Evolutionary conservation across 1,140 invertebrate genomes (phyloP).

Genomic region (Polyergus mexicanus): DNA sequence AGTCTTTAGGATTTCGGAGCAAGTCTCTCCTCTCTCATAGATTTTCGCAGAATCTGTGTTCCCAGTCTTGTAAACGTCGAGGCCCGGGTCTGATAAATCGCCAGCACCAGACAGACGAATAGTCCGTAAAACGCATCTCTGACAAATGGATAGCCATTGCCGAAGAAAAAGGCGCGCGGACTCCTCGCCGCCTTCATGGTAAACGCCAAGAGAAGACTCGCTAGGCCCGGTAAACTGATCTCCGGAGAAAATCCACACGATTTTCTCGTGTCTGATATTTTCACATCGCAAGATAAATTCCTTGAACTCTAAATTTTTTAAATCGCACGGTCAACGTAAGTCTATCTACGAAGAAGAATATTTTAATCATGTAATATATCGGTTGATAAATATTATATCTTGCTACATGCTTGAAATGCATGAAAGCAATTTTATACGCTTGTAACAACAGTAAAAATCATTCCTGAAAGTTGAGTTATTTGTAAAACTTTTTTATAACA

Average conservation of each 20-base stretch:
- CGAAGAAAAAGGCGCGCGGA: constrained; percentile 50
- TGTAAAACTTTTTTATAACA: constrained; percentile 34
- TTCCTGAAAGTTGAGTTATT: constrained; percentile 22
- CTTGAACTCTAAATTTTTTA: not conserved
- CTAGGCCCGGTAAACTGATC: constrained; percentile 45
- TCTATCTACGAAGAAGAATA: not conserved
- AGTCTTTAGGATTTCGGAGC: constrained; percentile 20
- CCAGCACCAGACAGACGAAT: constrained; percentile 54
- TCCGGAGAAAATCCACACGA: constrained; percentile 26
- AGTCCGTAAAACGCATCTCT: constrained; percentile 61
- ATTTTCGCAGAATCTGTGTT: constrained; percentile 57
- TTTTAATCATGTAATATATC: constrained; percentile 7
- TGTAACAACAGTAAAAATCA: constrained; percentile 3
- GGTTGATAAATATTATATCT: not conserved
- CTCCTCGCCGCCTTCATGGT: constrained; percentile 39
- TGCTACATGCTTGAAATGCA: constrained; percentile 8
- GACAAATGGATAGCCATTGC: constrained; percentile 62
- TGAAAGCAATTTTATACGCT: not conserved
- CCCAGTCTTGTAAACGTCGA: constrained; percentile 60
- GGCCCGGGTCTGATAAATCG: constrained; percentile 58
- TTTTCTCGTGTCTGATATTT: constrained; percentile 22
- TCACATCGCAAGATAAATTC: constrained; percentile 17
- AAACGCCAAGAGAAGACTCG: constrained; percentile 26
- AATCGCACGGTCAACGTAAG: constrained; percentile 17
- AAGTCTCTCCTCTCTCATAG: constrained; percentile 40